These are phyloP conservation scores for Perizoma flavofasciatum DNA, from an alignment of 2,888 invertebrate genomes.

Conservation along the genomic window DNA sequence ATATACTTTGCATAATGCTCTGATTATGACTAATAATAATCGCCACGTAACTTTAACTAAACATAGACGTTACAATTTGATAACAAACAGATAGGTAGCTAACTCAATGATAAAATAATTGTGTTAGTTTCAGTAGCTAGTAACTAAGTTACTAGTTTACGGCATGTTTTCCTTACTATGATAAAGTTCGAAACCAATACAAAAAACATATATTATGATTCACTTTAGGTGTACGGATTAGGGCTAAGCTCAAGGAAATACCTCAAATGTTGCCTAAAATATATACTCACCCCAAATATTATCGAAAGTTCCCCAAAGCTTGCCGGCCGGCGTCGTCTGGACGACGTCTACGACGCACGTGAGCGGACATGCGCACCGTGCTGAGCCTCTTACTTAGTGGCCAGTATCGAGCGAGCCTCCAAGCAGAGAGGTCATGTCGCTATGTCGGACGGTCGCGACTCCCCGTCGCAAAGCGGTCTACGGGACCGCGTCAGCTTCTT, in stretches of 20 bases:
- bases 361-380: conserved; percentile 55
- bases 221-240: conserved; percentile 5
- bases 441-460: conserved; percentile 81
- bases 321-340: conserved; percentile 56
- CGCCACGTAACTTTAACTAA: conserved; percentile 33
- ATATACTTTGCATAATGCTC: conserved; percentile 19
- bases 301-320: conserved; percentile 45
- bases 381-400: conserved; percentile 49
- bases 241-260: conserved; percentile 11
- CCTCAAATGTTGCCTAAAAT: conserved; percentile 22
- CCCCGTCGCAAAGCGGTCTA: conserved; percentile 82
- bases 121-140: too few relatives aligned
- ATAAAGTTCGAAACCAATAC: neutral
- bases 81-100: conserved; percentile 31
- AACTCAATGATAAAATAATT: conserved; percentile 33
- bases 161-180: conserved; percentile 26
- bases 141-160: conserved; percentile 12
- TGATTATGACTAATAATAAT: conserved; percentile 32
- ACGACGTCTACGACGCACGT: conserved; percentile 67
- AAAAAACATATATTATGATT: neutral
- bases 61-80: conserved; percentile 35
- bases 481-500: conserved; percentile 91
- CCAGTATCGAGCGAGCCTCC: conserved; percentile 81
- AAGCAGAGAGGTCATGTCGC: conserved; percentile 76
- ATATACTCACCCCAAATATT: conserved; percentile 29